Base-by-base conservation (phyloP, 2,797 vertebrate genomes). In the Melanogrammus aeglefinus region DNA sequence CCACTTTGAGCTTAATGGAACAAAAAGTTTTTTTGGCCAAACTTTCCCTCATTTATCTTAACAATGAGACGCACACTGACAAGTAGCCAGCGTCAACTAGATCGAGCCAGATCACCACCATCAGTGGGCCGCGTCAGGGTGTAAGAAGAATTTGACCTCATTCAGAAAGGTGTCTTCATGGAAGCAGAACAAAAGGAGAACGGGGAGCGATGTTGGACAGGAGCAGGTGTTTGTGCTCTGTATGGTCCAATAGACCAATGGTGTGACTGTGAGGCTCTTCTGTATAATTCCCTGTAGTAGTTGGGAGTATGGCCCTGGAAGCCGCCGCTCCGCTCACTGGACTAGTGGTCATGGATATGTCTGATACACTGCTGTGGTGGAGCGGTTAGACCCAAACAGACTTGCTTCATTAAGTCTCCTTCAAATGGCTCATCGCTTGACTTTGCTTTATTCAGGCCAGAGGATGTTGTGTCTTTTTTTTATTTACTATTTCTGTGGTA, bases 281-380 rank as follows among this genome's bases (percentile, higher is more conserved):
- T 27, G 4, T 69, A 69, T 2, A 3, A 27, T 66, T 66, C 51
- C 51, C 51, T 57, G 51, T 57, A 57, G n/a, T 21, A 14, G 57
- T 63, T 63, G 57, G 57, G 24, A 69, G 63, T 69, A 12, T 27
- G 63, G n/a, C 63, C 10, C 63, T 69, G 63, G 24, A 66, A n/a
- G n/a, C 27, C 10, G 57, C 57, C 57, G 10, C n/a, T 24, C 24
- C 12, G 63, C 63, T 69, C 63, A 10, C 9, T 27, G 63, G n/a
- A 10, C 1, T 69, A 12, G 63, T 27, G 8, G n/a, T 10, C 9
- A 9, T 69, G 2, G 63, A 24, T 21, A 24, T 66, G 24, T 69
- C 63, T 4, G 10, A 12, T 69, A n/a, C 82, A 14, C 71, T 33
- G 75, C 31, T 83, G 86, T 85, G 88, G 86, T 83, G 86, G 87